Evolutionary conservation across 2,797 vertebrate species (phyloP).

Genomic region (Natrix natrix): DNA sequence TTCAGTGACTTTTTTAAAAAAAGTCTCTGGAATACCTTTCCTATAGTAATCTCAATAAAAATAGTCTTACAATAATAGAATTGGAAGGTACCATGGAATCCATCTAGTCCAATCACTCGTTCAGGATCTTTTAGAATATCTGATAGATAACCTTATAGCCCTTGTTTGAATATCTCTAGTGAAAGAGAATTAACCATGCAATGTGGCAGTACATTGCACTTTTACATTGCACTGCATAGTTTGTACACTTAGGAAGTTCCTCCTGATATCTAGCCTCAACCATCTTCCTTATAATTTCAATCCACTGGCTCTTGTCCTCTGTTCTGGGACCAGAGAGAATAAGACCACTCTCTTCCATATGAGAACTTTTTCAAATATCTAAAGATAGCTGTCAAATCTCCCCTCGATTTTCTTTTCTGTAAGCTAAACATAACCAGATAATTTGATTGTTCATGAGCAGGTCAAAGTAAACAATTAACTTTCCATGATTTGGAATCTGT

Average conservation of each 20-base stretch:
- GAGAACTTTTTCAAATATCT: background rate
- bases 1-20: background rate
- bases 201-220: background rate
- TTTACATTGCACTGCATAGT: background rate
- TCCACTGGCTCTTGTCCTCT: background rate
- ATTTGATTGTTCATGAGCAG: background rate
- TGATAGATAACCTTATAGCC: background rate
- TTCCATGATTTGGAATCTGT: background rate
- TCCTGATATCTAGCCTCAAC: background rate
- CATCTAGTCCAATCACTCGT: background rate
- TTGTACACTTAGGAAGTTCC: background rate
- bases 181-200: background rate
- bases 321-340: background rate
- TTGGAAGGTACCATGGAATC: background rate
- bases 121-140: background rate
- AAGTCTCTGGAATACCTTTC: constrained; percentile 25
- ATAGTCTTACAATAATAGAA: background rate
- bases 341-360: background rate
- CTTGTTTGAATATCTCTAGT: background rate
- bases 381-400: background rate
- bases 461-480: background rate
- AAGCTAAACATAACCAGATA: background rate
- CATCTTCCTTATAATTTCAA: background rate
- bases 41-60: constrained; percentile 21
- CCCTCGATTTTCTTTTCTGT: background rate